Base-by-base conservation (phyloP, 2,888 invertebrate genomes). In the Sialis lutaria region DNA sequence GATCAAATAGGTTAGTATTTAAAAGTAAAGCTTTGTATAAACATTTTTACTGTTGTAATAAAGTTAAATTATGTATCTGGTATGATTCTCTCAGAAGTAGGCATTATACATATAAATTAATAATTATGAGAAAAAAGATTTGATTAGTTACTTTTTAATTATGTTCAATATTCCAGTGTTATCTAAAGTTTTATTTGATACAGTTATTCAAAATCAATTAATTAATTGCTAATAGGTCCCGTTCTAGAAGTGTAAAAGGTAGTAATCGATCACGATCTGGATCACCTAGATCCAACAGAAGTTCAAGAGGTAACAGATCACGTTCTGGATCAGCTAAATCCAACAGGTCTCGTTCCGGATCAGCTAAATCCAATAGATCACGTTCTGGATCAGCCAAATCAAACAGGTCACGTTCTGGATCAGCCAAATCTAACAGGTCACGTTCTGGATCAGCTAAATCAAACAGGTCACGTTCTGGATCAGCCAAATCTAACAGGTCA, bases 291-390 rank as follows among this genome's bases (percentile, higher is more conserved):
- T 44, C 44, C 7, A 10, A 13, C 35, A 13, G n/a, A 6, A n/a
- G 6, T 30, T 50, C 43, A 35, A 49, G 47, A 40, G 56, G 57
- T 31, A 52, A 52, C 41, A 55, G 55, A 46, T 52, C 52, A 7
- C 52, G 55, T 40, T 64, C 61, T 32, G 55, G 48, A 41, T 59
- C 51, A 4, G 50, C 52, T 34, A 53, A 55, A 6, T 52, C 52
- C 7, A 53, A 54, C 9, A 47, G 49, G 44, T 51, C 53, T 40
- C 12, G 53, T 39, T 55, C 52, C 2, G 47, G 50, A 40, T 55
- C 55, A 22, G 53, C 54, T 8, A 49, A 50, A 46, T 55, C 54
- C 13, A 49, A 52, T 32, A 54, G 56, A 42, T 53, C 55, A n/a
- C 50, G 52, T 30, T 53, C 55, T 12, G 50, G 13, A 32, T 58